phyloP scores from a whole-genome alignment of 2,888 invertebrate species.

The Amphipyra berbera region DNA sequence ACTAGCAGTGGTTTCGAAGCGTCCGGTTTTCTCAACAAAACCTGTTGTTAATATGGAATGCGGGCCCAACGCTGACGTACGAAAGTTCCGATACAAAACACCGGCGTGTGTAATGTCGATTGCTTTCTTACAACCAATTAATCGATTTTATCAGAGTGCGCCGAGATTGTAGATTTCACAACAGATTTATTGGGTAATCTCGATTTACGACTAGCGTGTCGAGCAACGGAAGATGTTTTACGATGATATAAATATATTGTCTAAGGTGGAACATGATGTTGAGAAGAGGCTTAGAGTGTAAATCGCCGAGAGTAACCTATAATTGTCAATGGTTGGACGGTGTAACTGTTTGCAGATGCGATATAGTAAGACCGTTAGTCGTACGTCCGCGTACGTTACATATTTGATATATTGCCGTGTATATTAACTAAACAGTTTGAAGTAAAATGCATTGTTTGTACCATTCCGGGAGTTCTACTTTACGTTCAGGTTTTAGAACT shows the following conservation, averaged over 20 bases:
- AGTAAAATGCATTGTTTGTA: constrained; percentile 15
- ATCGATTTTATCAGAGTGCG: constrained; percentile 55
- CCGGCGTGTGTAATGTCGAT: constrained; percentile 52
- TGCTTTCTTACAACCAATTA: constrained; percentile 63
- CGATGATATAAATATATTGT: constrained; percentile 38
- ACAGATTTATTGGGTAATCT: constrained; percentile 46
- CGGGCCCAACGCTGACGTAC: constrained; percentile 70
- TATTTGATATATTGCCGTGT: constrained; percentile 22
- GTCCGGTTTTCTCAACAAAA: constrained; percentile 77
- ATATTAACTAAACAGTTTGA: constrained; percentile 5
- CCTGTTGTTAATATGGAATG: constrained; percentile 76
- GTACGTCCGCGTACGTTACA: constrained; percentile 14
- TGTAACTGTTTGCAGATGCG: constrained; percentile 39
- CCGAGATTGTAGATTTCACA: constrained; percentile 52
- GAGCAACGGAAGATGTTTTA: constrained; percentile 36
- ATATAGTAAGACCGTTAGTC: constrained; percentile 44
- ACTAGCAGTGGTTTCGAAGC: constrained; percentile 63
- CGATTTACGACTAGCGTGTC: constrained; percentile 30
- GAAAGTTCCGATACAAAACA: constrained; percentile 69
- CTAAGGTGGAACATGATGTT: constrained; percentile 14
- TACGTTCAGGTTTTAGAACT: neutral
- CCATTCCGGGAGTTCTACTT: constrained; percentile 15
- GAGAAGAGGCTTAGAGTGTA: constrained; percentile 14
- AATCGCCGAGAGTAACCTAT: constrained; percentile 28
- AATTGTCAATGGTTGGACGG: constrained; percentile 45